phyloP scores from a whole-genome alignment of 35 echinoderm and acorn worm genomes.

The Heliocidaris erythrogramma region DNA sequence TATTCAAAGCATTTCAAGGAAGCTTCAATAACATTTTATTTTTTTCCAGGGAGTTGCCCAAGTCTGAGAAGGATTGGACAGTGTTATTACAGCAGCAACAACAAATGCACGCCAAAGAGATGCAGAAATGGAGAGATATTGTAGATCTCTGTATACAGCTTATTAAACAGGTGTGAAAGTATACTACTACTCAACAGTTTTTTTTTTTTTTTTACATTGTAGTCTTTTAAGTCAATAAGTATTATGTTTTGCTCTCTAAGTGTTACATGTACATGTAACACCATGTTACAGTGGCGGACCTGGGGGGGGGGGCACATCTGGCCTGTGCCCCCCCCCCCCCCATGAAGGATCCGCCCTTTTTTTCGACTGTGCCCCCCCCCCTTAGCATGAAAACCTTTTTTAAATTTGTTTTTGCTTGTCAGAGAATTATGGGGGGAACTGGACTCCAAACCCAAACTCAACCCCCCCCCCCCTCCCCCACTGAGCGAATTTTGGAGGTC shows the following conservation, averaged over 20 bases:
- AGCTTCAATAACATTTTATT: not conserved
- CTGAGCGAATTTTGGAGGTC: too few relatives aligned
- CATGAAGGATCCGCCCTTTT: too few relatives aligned
- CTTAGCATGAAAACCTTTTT: too few relatives aligned
- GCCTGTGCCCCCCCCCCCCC: too few relatives aligned
- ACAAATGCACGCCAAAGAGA: slow-evolving; percentile 55
- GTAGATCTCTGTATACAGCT: slow-evolving; percentile 65
- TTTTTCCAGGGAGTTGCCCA: slow-evolving; percentile 48
- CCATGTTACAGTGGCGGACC: too few relatives aligned
- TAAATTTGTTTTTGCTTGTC: too few relatives aligned
- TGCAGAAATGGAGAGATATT: slow-evolving; percentile 61
- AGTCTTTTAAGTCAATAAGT: not conserved
- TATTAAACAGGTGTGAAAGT: slow-evolving; percentile 60
- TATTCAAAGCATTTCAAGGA: too few relatives aligned
- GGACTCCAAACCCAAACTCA: too few relatives aligned
- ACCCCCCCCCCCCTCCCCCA: too few relatives aligned
- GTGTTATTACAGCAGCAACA: slow-evolving; percentile 65
- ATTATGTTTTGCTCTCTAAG: not conserved
- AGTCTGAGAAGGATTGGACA: slow-evolving; percentile 53
- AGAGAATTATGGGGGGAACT: too few relatives aligned
- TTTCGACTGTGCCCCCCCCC: too few relatives aligned
- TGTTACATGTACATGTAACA: not conserved
- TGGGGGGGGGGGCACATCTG: too few relatives aligned
- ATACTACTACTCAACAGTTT: not conserved
- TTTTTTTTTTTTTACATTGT: not conserved